phyloP scores from a whole-genome alignment of 2,113 vertebrate genomes.

The Paratilapia polleni region DNA sequence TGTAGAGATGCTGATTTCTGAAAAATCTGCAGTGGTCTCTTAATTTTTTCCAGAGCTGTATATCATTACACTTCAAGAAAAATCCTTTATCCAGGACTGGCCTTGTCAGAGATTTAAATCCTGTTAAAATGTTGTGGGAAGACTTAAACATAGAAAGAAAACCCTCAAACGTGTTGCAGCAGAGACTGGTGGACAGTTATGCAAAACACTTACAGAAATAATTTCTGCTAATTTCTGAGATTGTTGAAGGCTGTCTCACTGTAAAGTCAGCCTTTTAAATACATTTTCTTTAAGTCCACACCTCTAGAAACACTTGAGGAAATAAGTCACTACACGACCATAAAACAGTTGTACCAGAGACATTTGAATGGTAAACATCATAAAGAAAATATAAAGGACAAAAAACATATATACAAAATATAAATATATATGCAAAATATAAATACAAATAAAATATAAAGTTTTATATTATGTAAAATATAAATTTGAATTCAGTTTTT shows the following conservation, averaged over 20 bases:
- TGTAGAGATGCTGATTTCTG: too few species aligned
- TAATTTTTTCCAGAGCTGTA: too few species aligned
- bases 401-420: too few species aligned
- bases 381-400: too few species aligned
- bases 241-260: too few species aligned
- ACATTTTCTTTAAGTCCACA: neutral
- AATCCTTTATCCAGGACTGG: accelerated
- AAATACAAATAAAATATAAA: too few species aligned
- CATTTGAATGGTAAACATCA: neutral
- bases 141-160: neutral
- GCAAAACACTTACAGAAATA: neutral
- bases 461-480: neutral
- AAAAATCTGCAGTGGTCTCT: too few species aligned
- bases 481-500: neutral
- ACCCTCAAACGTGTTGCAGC: neutral
- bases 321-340: neutral
- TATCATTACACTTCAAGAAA: neutral
- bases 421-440: too few species aligned
- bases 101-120: neutral
- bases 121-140: neutral
- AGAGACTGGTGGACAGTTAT: neutral
- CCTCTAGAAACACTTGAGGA: neutral
- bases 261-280: too few species aligned
- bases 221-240: neutral
- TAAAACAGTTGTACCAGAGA: neutral